Percentiles rank a stretch among this genome's conserved stretches.
These are phyloP conservation scores for Vanessa atalanta DNA, from an alignment of 1,140 invertebrate genomes.

Conservation along the genomic window DNA sequence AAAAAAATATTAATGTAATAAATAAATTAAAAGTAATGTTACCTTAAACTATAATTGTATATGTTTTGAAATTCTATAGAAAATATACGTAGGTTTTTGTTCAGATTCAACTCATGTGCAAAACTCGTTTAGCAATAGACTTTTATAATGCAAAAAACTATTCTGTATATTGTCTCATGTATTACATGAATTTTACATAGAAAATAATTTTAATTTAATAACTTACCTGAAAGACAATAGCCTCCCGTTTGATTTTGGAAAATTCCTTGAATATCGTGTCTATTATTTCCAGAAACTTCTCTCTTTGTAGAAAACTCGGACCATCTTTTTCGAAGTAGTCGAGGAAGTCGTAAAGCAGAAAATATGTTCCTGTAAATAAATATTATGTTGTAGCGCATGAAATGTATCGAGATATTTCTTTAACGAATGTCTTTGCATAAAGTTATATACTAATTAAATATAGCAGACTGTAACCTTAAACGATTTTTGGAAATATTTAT, in stretches of 20 bases:
- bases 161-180: too few species aligned
- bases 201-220: constrained; percentile 9
- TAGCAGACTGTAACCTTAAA: too few species aligned
- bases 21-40: too few species aligned
- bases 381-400: constrained; percentile 21
- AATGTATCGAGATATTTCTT: background rate
- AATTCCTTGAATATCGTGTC: constrained; percentile 94
- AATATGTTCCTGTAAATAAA: constrained; percentile 90
- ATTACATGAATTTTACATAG: too few species aligned
- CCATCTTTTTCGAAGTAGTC: constrained; percentile 94
- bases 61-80: too few species aligned
- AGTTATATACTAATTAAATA: too few species aligned
- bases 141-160: background rate
- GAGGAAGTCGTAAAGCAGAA: constrained; percentile 94
- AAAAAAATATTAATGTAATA: too few species aligned
- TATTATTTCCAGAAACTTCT: constrained; percentile 92
- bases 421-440: too few species aligned
- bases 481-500: too few species aligned
- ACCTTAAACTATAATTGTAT: too few species aligned
- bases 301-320: constrained; percentile 88
- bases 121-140: background rate
- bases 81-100: too few species aligned
- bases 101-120: background rate
- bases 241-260: constrained; percentile 90
- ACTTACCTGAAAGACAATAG: constrained; percentile 93